phyloP scores from a whole-genome alignment of 2,888 invertebrate species.

The Leptopilina drosophilae region DNA sequence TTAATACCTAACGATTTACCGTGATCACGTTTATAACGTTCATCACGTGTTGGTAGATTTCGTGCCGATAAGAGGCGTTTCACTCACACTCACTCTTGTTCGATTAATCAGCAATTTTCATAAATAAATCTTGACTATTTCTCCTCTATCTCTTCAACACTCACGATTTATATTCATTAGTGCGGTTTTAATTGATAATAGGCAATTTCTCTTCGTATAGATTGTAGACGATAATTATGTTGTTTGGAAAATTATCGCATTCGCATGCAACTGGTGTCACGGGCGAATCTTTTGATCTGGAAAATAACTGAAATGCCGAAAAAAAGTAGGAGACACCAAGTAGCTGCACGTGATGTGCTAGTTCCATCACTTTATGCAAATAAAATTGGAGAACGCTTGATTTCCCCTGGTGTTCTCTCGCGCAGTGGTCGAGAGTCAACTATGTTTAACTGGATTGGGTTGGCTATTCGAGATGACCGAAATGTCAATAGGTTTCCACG shows the following conservation, averaged over 20 bases:
- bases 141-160: not conserved
- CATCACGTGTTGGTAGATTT: slow-evolving; percentile 33
- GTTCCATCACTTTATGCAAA: slow-evolving; percentile 77
- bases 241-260: not conserved
- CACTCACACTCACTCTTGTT: not conserved
- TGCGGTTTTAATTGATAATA: too few species aligned
- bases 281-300: slow-evolving; percentile 35
- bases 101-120: slow-evolving; percentile 11
- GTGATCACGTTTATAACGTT: slow-evolving; percentile 37
- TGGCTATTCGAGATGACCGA: slow-evolving; percentile 32
- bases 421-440: slow-evolving; percentile 48
- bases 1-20: too few species aligned
- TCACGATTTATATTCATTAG: too few species aligned
- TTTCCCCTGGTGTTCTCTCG: slow-evolving; percentile 74
- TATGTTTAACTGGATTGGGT: slow-evolving; percentile 27
- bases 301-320: slow-evolving; percentile 33
- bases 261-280: slow-evolving; percentile 32
- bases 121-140: slow-evolving; percentile 11
- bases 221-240: not conserved
- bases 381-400: slow-evolving; percentile 73
- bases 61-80: slow-evolving; percentile 24
- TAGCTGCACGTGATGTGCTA: slow-evolving; percentile 70
- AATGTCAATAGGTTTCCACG: slow-evolving; percentile 17
- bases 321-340: slow-evolving; percentile 46
- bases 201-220: too few species aligned